Percentiles rank a stretch among this genome's conserved stretches.
Evolutionary conservation across 2,797 vertebrate genomes (phyloP).

Genomic region (Masticophis lateralis): DNA sequence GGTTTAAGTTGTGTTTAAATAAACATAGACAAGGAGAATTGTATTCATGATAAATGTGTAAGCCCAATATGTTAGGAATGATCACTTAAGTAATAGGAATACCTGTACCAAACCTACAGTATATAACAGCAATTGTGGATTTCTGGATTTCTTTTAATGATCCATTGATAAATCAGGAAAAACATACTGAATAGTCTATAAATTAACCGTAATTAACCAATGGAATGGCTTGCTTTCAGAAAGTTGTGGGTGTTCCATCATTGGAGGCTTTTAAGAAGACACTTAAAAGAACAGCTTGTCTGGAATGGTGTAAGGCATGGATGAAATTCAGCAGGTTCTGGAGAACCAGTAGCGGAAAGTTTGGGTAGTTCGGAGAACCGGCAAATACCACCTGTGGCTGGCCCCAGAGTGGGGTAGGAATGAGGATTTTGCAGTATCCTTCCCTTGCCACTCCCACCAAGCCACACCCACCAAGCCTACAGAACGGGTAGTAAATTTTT

Average conservation of each 20-base stretch:
- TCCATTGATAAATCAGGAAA: not conserved
- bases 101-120: not conserved
- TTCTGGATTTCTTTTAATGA: not conserved
- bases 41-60: not conserved
- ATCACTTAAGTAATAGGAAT: not conserved
- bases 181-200: not conserved
- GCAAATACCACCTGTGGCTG: too few relatives aligned
- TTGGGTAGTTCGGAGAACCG: too few relatives aligned
- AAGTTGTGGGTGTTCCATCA: not conserved
- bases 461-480: too few relatives aligned
- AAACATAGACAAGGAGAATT: not conserved
- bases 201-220: not conserved
- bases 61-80: not conserved
- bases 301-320: not conserved
- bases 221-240: not conserved
- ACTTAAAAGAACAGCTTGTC: not conserved
- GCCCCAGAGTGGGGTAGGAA: too few relatives aligned
- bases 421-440: too few relatives aligned
- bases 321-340: too few relatives aligned
- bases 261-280: not conserved
- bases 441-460: too few relatives aligned
- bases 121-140: not conserved
- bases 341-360: too few relatives aligned
- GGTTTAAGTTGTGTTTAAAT: not conserved
- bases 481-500: too few relatives aligned